A percentile compares a stretch with the other conserved stretches of the same genome.
phyloP scores from a whole-genome alignment of 2,113 vertebrate species.

The Dunckerocampus dactyliophorus region DNA sequence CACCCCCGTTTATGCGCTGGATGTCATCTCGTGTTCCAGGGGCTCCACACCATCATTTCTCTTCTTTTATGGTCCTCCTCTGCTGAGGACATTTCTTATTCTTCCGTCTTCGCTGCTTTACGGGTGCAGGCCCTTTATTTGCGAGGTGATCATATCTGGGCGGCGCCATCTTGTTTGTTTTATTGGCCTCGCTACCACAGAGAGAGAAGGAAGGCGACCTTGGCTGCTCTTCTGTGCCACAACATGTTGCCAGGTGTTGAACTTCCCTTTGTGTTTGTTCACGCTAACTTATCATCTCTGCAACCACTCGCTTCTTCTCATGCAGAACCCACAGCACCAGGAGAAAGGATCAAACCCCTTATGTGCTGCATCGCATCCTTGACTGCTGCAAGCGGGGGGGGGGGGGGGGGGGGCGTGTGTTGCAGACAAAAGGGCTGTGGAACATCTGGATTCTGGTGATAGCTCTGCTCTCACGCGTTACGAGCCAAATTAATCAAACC shows the following conservation, averaged over 20 bases:
- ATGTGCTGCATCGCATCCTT: conserved; percentile 37
- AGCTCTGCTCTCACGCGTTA: conserved; percentile 62
- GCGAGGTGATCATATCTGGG: conserved; percentile 11
- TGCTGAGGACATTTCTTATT: conserved; percentile 4
- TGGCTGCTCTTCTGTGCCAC: not conserved
- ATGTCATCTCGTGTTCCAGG: not conserved
- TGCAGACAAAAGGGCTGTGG: conserved; percentile 58
- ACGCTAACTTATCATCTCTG: conserved; percentile 34
- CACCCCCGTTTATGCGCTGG: too few species aligned
- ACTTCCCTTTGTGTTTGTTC: conserved; percentile 28
- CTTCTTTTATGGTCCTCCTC: not conserved
- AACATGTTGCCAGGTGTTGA: not conserved
- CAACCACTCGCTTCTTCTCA: conserved; percentile 28
- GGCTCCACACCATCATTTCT: conserved; percentile 21
- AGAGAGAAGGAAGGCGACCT: conserved; percentile 7
- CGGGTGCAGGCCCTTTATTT: not conserved
- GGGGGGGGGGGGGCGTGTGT: not conserved
- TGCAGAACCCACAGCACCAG: conserved; percentile 28
- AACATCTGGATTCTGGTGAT: conserved; percentile 75
- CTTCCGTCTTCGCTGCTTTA: conserved; percentile 3
- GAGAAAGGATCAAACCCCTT: conserved; percentile 35
- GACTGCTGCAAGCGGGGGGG: conserved; percentile 28
- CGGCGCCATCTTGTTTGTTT: conserved; percentile 10
- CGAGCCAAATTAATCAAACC: conserved; percentile 73
- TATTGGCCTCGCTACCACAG: not conserved